Percentiles rank a stretch among this genome's conserved stretches.
phyloP scores from a whole-genome alignment of 2,888 invertebrate species.

The Schrankia costaestrigalis region DNA sequence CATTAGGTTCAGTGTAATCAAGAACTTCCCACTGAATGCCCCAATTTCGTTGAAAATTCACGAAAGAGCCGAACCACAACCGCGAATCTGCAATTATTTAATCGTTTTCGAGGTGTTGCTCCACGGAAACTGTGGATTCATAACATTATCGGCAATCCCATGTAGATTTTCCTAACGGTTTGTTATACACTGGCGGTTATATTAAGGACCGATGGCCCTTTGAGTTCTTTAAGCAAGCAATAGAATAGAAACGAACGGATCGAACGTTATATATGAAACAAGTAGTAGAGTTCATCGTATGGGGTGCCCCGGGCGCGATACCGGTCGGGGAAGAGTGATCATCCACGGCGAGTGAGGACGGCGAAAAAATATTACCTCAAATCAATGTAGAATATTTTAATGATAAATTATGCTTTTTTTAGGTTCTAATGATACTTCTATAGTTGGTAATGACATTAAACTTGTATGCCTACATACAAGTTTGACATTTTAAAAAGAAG shows the following conservation, averaged over 20 bases:
- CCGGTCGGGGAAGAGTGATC: conserved; percentile 67
- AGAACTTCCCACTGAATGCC: conserved; percentile 58
- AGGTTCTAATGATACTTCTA: no score
- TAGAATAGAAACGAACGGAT: conserved; percentile 31
- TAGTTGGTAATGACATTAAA: no score
- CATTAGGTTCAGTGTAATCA: conserved; percentile 62
- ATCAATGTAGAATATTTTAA: no score
- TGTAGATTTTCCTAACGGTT: conserved; percentile 11
- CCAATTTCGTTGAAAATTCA: conserved; percentile 65
- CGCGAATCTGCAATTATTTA: conserved; percentile 72
- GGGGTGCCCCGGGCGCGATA: conserved; percentile 67
- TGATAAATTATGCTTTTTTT: no score
- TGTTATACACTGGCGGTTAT: conserved; percentile 25
- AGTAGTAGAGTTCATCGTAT: conserved; percentile 55
- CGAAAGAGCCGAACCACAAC: conserved; percentile 56
- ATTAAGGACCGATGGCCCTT: conserved; percentile 13
- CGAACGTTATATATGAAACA: conserved; percentile 24
- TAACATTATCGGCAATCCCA: conserved; percentile 41
- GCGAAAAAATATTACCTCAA: conserved; percentile 30
- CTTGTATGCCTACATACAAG: no score
- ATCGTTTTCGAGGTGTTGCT: conserved; percentile 70
- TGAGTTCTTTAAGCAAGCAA: conserved; percentile 22
- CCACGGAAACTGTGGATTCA: conserved; percentile 58
- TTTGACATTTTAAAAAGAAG: no score
- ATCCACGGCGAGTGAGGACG: conserved; percentile 53